Evolutionary conservation across 2,113 vertebrate species (phyloP).

Genomic region (Cranoglanis bouderius): DNA sequence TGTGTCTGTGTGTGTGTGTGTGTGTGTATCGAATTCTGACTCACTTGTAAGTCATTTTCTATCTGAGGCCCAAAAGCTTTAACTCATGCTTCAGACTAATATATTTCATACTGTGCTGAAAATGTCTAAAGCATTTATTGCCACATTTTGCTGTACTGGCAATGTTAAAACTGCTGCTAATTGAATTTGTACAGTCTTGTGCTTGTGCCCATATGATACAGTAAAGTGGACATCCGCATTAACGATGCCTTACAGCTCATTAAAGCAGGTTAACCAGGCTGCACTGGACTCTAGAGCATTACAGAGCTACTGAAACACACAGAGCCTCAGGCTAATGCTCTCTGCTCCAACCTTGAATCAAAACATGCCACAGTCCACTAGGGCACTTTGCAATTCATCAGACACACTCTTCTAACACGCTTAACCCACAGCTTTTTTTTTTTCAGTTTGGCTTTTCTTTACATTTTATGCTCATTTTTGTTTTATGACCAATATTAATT

Average conservation of each 20-base stretch:
- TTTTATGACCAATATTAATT: neutral
- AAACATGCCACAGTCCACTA: constrained; percentile 17
- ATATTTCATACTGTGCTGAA: neutral
- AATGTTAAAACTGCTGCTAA: neutral
- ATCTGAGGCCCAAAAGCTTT: neutral
- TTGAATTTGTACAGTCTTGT: neutral
- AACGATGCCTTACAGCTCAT: constrained; percentile 34
- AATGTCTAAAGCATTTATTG: neutral
- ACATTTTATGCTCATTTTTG: neutral
- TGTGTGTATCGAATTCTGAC: neutral
- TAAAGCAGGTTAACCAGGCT: constrained; percentile 41
- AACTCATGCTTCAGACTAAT: neutral
- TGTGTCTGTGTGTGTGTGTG: neutral
- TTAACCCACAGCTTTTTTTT: neutral
- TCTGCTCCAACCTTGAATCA: constrained; percentile 35
- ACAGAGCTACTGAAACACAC: constrained; percentile 26
- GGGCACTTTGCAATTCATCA: constrained; percentile 18
- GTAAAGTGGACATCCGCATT: constrained; percentile 11
- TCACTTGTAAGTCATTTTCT: too few species aligned
- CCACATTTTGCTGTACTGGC: neutral
- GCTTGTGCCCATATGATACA: neutral
- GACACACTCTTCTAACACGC: neutral
- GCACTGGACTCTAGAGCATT: constrained; percentile 7
- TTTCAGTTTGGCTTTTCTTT: neutral
- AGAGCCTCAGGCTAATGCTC: constrained; percentile 39